A percentile compares a stretch with the other conserved stretches of the same genome.
These are phyloP conservation scores for Muntiacus reevesi DNA, from an alignment of 2,113 vertebrate species.

Conservation along the genomic window DNA sequence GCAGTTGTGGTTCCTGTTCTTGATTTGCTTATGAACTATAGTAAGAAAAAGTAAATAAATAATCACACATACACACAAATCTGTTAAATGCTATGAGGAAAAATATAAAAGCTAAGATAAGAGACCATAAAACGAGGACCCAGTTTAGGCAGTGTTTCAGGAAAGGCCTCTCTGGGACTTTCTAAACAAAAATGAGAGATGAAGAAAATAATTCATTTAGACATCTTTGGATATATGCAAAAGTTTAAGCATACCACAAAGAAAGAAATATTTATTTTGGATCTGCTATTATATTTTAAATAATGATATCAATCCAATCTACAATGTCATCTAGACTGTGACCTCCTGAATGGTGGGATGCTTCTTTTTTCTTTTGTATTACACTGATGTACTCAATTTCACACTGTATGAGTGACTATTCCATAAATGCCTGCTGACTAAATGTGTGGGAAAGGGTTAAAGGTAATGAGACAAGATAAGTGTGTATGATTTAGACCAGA, in stretches of 20 bases:
- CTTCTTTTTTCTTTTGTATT: neutral
- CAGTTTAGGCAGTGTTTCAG: neutral
- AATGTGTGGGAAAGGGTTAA: slow-evolving; percentile 40
- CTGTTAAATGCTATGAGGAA: neutral
- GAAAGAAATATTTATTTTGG: neutral
- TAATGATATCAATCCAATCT: neutral
- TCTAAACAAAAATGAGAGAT: neutral
- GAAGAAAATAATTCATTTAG: neutral
- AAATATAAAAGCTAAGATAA: neutral
- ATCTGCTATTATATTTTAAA: neutral
- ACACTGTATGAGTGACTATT: neutral
- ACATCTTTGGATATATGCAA: neutral
- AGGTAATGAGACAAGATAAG: slow-evolving; percentile 4
- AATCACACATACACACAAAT: neutral
- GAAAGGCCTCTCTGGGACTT: neutral
- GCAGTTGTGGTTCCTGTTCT: neutral
- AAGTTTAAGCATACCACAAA: neutral
- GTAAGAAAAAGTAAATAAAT: neutral
- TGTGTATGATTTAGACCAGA: slow-evolving; percentile 48
- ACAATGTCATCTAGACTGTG: neutral
- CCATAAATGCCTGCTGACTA: neutral
- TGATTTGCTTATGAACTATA: neutral
- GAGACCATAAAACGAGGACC: neutral
- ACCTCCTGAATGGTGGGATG: neutral
- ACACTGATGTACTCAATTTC: neutral